Evolutionary conservation across 2,797 vertebrate genomes (phyloP), one percentile per base, ranked within the genome.

Genomic region (Numenius phaeopus): DNA sequence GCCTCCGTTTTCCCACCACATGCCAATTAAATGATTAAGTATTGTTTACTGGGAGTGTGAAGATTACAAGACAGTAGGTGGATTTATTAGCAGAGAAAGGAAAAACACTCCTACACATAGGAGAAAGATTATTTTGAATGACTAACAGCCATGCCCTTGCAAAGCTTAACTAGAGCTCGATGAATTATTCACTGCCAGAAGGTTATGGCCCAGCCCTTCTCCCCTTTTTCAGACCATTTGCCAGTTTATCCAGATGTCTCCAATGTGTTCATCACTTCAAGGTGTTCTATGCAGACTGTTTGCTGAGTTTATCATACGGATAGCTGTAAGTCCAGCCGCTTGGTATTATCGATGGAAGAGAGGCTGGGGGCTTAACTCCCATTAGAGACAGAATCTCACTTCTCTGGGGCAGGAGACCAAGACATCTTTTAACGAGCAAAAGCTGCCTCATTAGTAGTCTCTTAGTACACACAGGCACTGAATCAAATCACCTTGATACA

Each of bases 31-130:
- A 84, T 2, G 14, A 86, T 95, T 91, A 93, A 93, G 47, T 83
- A 87, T 78, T 96, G 90, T 95, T 96, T 96, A 96, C 92, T 69
- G 85, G 89, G 47, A 46, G 81, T 10, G 46, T 59, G 55, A 77
- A 75, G 55, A 93, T 94, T 96, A 94, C 96, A 96, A 96, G 94
- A 92, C 91, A 85, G 94, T 92, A 95, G 95, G 94, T 96, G 95
- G 89, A 83, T 95, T 95, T 95, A 97, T 95, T 94, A 96, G 72
- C 61, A 91, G 95, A 81, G 92, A 91, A 95, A 96, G 94, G 93
- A 89, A 95, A 97, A 96, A 92, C 67, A 92, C 83, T 89, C 88
- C 96, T 80, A 87, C 94, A 77, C 37, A 70, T 64, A 66, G 91
- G 58, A 84, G 84, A 62, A 93, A 83, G 66, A 70, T 67, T 84